Percentiles rank a stretch among this genome's conserved stretches.
Evolutionary conservation across 1,140 invertebrate genomes (phyloP).

Genomic region (Drosophila kikkawai): DNA sequence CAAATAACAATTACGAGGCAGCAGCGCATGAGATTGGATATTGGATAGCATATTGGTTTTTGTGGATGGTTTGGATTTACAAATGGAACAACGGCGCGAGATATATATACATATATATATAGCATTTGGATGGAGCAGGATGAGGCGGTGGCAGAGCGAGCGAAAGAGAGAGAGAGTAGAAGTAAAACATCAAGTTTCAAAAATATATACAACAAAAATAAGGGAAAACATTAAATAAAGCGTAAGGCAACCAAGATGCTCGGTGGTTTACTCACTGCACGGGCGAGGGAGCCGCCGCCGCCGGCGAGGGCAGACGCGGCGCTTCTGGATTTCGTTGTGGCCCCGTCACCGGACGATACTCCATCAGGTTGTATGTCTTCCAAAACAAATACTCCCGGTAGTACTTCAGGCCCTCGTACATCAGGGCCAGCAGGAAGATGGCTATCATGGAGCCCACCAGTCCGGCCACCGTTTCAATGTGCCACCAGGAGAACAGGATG

Average conservation of each 20-base stretch:
- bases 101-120: constrained; percentile 21
- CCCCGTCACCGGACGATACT: constrained; percentile 89
- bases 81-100: constrained; percentile 31
- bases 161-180: constrained; percentile 43
- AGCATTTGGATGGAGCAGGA: constrained; percentile 27
- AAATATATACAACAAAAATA: constrained; percentile 54
- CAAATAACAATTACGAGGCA: constrained; percentile 7
- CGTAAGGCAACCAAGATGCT: constrained; percentile 2
- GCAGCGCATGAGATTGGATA: constrained; percentile 23
- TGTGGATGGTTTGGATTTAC: constrained; percentile 36
- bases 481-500: constrained; percentile 93
- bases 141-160: constrained; percentile 30
- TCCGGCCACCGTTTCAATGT: constrained; percentile 89
- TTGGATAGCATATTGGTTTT: constrained; percentile 12
- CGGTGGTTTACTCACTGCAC: constrained; percentile 88
- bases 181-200: constrained; percentile 56
- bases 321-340: constrained; percentile 88
- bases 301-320: constrained; percentile 63
- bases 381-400: constrained; percentile 94
- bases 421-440: constrained; percentile 93
- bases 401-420: constrained; percentile 97
- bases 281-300: constrained; percentile 84
- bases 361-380: constrained; percentile 91
- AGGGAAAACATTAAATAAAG: constrained; percentile 9
- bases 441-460: constrained; percentile 93